A percentile compares a stretch with the other conserved stretches of the same genome.
phyloP scores from a whole-genome alignment of 2,888 invertebrate genomes.

The Cataglyphis albicans region DNA sequence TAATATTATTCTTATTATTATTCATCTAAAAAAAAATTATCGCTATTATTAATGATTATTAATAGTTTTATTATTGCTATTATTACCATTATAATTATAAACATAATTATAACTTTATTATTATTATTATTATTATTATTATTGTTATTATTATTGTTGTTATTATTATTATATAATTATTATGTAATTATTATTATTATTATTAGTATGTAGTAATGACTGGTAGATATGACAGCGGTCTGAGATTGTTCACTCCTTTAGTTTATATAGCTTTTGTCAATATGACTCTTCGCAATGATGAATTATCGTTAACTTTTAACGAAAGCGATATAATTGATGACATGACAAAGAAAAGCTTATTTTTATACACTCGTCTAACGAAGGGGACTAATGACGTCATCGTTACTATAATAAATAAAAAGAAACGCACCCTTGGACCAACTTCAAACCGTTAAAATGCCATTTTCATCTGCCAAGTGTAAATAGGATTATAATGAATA shows the following conservation, averaged over 20 bases:
- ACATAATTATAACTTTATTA: slow-evolving; percentile 35
- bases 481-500: slow-evolving; percentile 60
- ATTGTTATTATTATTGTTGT: not conserved
- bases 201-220: slow-evolving; percentile 18
- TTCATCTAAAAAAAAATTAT: slow-evolving; percentile 29
- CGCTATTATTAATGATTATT: slow-evolving; percentile 28
- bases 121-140: not conserved
- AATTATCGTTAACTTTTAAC: slow-evolving; percentile 33
- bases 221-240: slow-evolving; percentile 64
- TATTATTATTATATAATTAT: slow-evolving; percentile 35
- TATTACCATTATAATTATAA: slow-evolving; percentile 43
- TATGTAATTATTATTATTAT: slow-evolving; percentile 44
- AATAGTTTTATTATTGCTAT: slow-evolving; percentile 38
- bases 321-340: slow-evolving; percentile 13
- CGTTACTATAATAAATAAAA: slow-evolving; percentile 66
- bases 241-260: slow-evolving; percentile 47
- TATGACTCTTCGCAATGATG: slow-evolving; percentile 17
- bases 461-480: slow-evolving; percentile 65
- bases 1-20: slow-evolving; percentile 23
- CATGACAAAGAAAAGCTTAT: not conserved
- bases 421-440: slow-evolving; percentile 70
- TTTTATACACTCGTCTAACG: slow-evolving; percentile 33
- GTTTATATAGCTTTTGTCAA: slow-evolving; percentile 54
- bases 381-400: slow-evolving; percentile 51
- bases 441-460: slow-evolving; percentile 66